phyloP scores from a whole-genome alignment of 2,113 vertebrate genomes.

The Scolopax mira region DNA sequence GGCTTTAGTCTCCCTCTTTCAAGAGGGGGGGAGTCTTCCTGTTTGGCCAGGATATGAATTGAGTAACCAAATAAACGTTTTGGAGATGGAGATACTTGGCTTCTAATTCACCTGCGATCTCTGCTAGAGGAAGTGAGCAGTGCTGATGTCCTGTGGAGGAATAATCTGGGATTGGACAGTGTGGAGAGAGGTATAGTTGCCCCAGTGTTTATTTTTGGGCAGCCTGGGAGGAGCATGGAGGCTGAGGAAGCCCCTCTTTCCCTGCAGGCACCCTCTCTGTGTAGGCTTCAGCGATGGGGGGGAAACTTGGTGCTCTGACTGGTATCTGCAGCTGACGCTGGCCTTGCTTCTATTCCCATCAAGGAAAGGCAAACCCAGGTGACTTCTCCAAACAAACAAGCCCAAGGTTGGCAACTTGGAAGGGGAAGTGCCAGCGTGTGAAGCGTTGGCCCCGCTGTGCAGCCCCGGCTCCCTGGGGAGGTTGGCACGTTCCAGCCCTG shows the following conservation, averaged over 20 bases:
- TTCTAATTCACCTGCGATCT: background rate
- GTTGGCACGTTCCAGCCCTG: background rate
- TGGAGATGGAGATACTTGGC: background rate
- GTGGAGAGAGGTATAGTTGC: background rate
- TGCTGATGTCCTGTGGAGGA: background rate
- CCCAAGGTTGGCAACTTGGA: background rate
- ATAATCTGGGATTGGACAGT: background rate
- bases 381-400: background rate
- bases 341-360: background rate
- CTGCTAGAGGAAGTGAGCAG: background rate
- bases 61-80: background rate
- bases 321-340: fast-evolving
- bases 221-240: background rate
- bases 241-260: background rate
- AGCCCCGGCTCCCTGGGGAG: background rate
- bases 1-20: background rate
- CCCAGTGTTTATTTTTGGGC: background rate
- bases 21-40: background rate
- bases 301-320: background rate
- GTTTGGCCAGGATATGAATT: background rate
- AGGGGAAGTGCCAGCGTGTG: background rate
- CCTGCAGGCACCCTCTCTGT: background rate
- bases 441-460: no score
- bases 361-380: background rate
- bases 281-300: background rate